A percentile compares a stretch with the other conserved stretches of the same genome.
Conservation (phyloP, 2,797 vertebrate genomes). For the Sebastes itinus region DNA sequence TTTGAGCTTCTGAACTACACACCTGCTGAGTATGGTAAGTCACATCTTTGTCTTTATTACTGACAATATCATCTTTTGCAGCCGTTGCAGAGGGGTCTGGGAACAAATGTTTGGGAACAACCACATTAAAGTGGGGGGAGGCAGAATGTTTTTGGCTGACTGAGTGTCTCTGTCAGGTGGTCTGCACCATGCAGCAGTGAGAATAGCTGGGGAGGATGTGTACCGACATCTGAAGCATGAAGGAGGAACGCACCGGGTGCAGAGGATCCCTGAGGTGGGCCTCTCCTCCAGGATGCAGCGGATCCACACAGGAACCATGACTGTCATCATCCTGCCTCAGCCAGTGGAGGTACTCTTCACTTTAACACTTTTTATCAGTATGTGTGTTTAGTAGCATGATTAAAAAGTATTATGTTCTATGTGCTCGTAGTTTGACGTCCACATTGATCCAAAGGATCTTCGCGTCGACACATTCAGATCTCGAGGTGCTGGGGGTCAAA, state of each 20-base stretch:
- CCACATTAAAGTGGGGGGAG: too few species aligned
- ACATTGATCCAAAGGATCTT: constrained; percentile 89
- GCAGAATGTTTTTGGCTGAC: too few species aligned
- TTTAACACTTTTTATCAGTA: not conserved
- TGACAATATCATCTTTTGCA: not conserved
- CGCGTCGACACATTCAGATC: constrained; percentile 93
- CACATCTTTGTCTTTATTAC: not conserved
- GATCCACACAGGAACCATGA: constrained; percentile 97
- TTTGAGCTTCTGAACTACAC: constrained; percentile 90
- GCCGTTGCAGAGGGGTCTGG: not conserved
- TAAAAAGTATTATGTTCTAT: rapidly evolving
- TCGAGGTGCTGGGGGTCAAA: constrained; percentile 92
- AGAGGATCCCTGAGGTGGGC: constrained; percentile 93
- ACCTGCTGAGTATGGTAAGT: constrained; percentile 87
- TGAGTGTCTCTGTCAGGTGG: constrained; percentile 81
- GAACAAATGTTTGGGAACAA: not conserved
- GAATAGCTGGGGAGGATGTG: constrained; percentile 86
- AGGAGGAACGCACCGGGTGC: constrained; percentile 93
- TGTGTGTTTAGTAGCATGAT: not conserved
- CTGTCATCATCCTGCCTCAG: constrained; percentile 92
- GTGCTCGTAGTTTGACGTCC: constrained; percentile 85
- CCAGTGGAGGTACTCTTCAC: constrained; percentile 82
- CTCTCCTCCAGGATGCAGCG: constrained; percentile 96
- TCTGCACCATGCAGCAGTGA: constrained; percentile 91
- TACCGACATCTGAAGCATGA: constrained; percentile 91